Conservation (phyloP, 2,888 invertebrate genomes). For the Parapristionchus giblindavisi region DNA sequence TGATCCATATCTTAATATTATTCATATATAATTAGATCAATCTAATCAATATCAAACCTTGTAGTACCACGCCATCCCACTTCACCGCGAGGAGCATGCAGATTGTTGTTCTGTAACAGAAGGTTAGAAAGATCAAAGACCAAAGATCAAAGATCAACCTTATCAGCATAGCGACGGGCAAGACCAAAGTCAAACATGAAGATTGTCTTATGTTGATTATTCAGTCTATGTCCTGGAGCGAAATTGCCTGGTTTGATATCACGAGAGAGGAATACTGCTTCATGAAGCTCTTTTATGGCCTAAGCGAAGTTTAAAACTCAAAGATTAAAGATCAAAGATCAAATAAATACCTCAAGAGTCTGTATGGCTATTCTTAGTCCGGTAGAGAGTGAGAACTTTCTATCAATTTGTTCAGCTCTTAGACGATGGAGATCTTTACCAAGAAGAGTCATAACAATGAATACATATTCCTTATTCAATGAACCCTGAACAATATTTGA, state of each 20-base stretch:
- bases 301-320: slow-evolving; percentile 22
- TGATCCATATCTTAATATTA: slow-evolving; percentile 48
- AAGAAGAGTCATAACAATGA: slow-evolving; percentile 55
- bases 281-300: slow-evolving; percentile 55
- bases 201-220: slow-evolving; percentile 42
- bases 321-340: slow-evolving; percentile 14
- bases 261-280: slow-evolving; percentile 45
- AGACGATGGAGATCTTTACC: slow-evolving; percentile 55
- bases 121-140: slow-evolving; percentile 5
- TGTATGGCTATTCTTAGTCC: slow-evolving; percentile 55
- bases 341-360: slow-evolving; percentile 41
- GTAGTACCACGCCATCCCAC: slow-evolving; percentile 60
- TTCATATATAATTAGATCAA: not conserved
- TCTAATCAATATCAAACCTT: slow-evolving; percentile 37
- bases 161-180: slow-evolving; percentile 40
- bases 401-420: slow-evolving; percentile 43
- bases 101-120: slow-evolving; percentile 42
- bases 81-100: slow-evolving; percentile 49
- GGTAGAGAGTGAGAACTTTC: slow-evolving; percentile 53
- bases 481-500: slow-evolving; percentile 37
- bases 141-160: slow-evolving; percentile 37
- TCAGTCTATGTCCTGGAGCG: slow-evolving; percentile 46
- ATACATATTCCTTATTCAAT: slow-evolving; percentile 50
- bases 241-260: slow-evolving; percentile 54
- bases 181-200: slow-evolving; percentile 52